These are phyloP conservation scores for Dynastes tityus DNA, from an alignment of 2,888 invertebrate species.

Conservation along the genomic window DNA sequence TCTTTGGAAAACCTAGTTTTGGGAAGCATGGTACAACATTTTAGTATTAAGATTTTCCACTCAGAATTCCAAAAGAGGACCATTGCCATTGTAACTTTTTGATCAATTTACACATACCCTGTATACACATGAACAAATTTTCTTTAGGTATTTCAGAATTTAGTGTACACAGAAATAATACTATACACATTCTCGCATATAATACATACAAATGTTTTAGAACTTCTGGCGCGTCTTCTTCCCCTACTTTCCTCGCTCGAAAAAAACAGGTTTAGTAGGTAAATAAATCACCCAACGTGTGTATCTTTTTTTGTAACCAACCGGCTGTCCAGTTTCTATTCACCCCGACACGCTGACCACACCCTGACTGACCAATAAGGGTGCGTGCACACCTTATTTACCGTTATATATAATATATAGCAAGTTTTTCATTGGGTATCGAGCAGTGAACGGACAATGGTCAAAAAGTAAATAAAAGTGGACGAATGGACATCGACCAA, in stretches of 20 bases:
- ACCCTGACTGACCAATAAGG: constrained; percentile 67
- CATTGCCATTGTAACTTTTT: too few relatives aligned
- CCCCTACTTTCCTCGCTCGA: neutral
- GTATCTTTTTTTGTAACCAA: constrained; percentile 57
- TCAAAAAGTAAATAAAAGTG: constrained; percentile 44
- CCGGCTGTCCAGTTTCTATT: constrained; percentile 59
- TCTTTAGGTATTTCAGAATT: too few relatives aligned
- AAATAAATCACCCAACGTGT: constrained; percentile 19
- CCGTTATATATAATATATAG: constrained; percentile 29
- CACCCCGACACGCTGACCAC: constrained; percentile 68
- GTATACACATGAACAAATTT: too few relatives aligned
- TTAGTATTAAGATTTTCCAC: too few relatives aligned
- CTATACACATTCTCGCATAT: too few relatives aligned
- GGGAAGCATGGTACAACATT: too few relatives aligned
- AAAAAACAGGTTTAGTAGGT: constrained; percentile 44
- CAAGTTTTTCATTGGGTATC: constrained; percentile 50
- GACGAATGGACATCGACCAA: constrained; percentile 25
- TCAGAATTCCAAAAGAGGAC: too few relatives aligned
- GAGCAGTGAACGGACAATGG: constrained; percentile 51
- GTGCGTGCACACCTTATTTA: constrained; percentile 56
- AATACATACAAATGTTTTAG: neutral
- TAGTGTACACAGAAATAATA: too few relatives aligned
- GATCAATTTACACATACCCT: too few relatives aligned
- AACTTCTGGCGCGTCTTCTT: neutral
- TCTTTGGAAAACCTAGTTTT: too few relatives aligned